These are phyloP conservation scores for Tinea semifulvella DNA, from an alignment of 2,888 invertebrate species.

Conservation along the genomic window DNA sequence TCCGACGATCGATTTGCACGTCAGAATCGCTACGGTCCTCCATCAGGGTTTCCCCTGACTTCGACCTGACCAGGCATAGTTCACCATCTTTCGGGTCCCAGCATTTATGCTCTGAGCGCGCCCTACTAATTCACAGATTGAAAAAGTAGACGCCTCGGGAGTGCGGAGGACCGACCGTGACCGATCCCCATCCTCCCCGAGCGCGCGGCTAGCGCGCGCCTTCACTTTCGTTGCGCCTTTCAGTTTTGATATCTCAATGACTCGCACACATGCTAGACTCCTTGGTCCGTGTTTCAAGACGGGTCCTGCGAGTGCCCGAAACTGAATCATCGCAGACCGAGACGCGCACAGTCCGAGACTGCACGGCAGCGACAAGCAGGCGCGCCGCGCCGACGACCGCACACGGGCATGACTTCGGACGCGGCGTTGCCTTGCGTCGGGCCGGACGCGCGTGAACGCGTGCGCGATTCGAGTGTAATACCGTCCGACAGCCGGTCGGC, in stretches of 20 bases:
- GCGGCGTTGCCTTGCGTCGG: constrained; percentile 31
- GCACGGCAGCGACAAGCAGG: constrained; percentile 27
- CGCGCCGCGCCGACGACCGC: constrained; percentile 30
- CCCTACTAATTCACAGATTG: constrained; percentile 45
- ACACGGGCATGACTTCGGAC: constrained; percentile 29
- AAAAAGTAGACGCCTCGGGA: constrained; percentile 64
- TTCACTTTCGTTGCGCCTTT: constrained; percentile 75
- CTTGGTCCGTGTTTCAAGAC: constrained; percentile 83
- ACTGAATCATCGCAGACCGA: constrained; percentile 37
- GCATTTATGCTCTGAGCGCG: constrained; percentile 71
- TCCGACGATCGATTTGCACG: constrained; percentile 83
- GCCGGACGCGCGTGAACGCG: constrained; percentile 32
- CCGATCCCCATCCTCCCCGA: constrained; percentile 52
- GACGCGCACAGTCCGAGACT: constrained; percentile 35
- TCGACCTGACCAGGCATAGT: constrained; percentile 76
- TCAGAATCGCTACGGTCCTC: constrained; percentile 79
- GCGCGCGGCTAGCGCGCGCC: constrained; percentile 34
- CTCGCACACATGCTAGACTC: constrained; percentile 77
- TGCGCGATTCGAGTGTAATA: constrained; percentile 25
- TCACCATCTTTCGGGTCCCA: constrained; percentile 80
- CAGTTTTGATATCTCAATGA: constrained; percentile 67
- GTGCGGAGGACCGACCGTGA: constrained; percentile 51
- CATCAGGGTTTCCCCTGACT: constrained; percentile 75
- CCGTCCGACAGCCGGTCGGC: constrained; percentile 24
- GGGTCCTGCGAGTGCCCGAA: constrained; percentile 68